Evolutionary conservation across 2,888 invertebrate genomes (phyloP), one percentile per base, ranked within the genome.

Genomic region (Rotaria macrura): DNA sequence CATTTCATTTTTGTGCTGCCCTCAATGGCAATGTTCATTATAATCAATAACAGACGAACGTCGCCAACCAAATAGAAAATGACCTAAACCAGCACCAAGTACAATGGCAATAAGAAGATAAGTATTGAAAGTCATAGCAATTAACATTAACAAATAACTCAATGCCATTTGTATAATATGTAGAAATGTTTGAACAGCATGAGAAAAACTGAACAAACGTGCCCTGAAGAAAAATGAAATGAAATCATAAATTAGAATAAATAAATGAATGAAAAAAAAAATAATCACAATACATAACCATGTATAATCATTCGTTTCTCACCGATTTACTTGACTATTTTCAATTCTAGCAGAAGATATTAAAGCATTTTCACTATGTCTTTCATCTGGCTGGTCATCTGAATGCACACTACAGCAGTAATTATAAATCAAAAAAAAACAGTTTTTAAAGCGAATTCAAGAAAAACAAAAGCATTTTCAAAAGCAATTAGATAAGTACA

Each of bases 71-170:
- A 97, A 97, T 74, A 96, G 92, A 91, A 97, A 97, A 92, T 96
- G 97, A 40, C 97, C 97, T 23, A 94, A 93, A 1, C 95, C 95
- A 3, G 96, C 95, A 74, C 97, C 97, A 20, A 95, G 90, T 1
- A 96, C 94, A 1, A 96, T 95, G 0, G 96, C 95, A 84, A 95
- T 90, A 90, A 96, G 96, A 87, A 97, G 93, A 95, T 96, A 97
- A 34, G 94, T 94, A 90, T 97, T 97, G 93, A 95, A 97, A 1
- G 96, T 96, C 97, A 97, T 97, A 91, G 97, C 96, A 88, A 96
- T 95, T 90, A 97, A 92, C 97, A 97, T 97, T 84, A 97, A 93
- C 91, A 96, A 94, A 91, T 97, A 96, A 88, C 96, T 95, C 87
- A 96, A 92, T 86, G 95, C 93, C 89, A 97, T 95, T 92, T 96